Base-by-base conservation (phyloP, 92 coral and sea anemone genomes). In the Palythoa grandiflora region DNA sequence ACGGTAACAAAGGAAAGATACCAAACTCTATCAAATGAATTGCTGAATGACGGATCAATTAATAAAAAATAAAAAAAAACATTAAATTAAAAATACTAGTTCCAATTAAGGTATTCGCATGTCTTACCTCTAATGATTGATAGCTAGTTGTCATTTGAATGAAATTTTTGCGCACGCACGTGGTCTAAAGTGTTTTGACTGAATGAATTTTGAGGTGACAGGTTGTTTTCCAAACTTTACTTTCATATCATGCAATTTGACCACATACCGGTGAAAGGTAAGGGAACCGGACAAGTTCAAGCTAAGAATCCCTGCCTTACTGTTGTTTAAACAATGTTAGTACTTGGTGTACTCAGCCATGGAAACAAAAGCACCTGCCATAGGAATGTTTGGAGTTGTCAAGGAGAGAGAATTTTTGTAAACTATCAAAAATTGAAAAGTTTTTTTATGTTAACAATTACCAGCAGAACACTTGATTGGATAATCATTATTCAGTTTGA, bases 351-450 rank as follows among this genome's bases (percentile, higher is more conserved):
- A 13, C 61, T 51, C 76, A 66, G 20, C 86, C 86, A 71, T 81
- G 36, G 40, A 66, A 20, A 81, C 71, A 81, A 81, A 60, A 51
- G 86, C 61, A 81, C 86, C 86, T 81, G 86, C 71, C 10, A 16
- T 35, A 38, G 72, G 71, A 63, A 39, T 81, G 86, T 66, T 66
- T 66, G 40, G 12, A 47, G 86, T 81, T 53, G 75, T 21, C 86
- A 81, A 81, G 75, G 86, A 47, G 57, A 81, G 57, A 71, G 37
- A 19, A 53, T 44, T 9, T 48, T 38, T 11, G 86, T 81, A 81
- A 81, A 81, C 86, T 81, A 81, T 81, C 75, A 81, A 81, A 81
- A 81, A 65, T 65, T 81, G 44, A 81, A 81, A 60, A 51, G 38
- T 44, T 68, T 14, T 55, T 47, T 51, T 13, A 52, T 15, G 83